Base-by-base conservation (phyloP, 2,113 vertebrate genomes). In the Pyrgilauda ruficollis region DNA sequence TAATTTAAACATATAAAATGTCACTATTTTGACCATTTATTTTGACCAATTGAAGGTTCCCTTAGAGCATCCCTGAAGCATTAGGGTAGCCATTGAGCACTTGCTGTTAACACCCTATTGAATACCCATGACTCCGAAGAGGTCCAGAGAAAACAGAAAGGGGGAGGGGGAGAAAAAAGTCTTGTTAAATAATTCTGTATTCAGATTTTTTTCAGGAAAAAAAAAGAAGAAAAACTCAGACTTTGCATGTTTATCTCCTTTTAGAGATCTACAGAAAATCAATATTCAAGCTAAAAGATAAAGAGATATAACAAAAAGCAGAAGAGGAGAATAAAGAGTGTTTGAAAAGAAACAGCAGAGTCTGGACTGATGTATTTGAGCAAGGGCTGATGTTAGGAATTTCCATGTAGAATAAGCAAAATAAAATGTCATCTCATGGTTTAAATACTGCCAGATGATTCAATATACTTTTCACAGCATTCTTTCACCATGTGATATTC, bases 371-470 rank as follows among this genome's bases (percentile, higher is more conserved):
- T 88, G 61, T 80, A 46, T 94, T 92, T 86, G 68, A 96, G 28
- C 58, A 91, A 95, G 75, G 96, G 74, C 69, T 80, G 69, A 93
- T 92, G 77, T 87, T 94, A 97, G 68, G 96, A 91, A 95, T 98
- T 97, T 97, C 90, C 77, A 95, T 61, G 87, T 66, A 95, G 80
- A 93, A 92, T 93, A 96, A 97, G 97, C 86, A 94, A 97, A 97
- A 96, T 92, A 94, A 95, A 97, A 97, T 96, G 94, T 93, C 94
- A 96, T 95, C 49, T 94, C 79, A 94, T 77, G 94, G 94, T 90
- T 97, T 96, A 94, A 96, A 94, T 95, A 82, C 93, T 96, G 84
- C 95, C 89, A 96, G 96, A 95, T 93, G 94, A 97, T 96, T 93
- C 91, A 88, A 96, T 96, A 90, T 83, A 96, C 78, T 86, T 93